Evolutionary conservation across 2,797 vertebrate species (phyloP).

Genomic region (Mormyrus hasselquistii): DNA sequence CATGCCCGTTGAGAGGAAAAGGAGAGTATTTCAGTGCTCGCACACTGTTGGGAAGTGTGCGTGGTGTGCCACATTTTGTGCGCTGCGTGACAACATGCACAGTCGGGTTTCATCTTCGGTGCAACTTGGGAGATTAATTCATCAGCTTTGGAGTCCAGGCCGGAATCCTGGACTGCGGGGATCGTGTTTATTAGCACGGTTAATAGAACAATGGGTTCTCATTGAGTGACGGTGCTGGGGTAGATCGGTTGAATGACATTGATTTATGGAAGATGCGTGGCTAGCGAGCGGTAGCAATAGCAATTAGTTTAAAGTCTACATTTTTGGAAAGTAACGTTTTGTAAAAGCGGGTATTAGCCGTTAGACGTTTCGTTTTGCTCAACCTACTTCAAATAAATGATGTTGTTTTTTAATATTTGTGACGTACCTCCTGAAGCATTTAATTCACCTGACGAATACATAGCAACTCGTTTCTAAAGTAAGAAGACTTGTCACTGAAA

Average conservation of each 20-base stretch:
- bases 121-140: not conserved
- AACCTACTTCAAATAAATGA: not conserved
- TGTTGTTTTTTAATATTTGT: not conserved
- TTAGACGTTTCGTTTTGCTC: not conserved
- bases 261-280: not conserved
- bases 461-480: not conserved
- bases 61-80: not conserved
- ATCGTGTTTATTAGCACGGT: slow-evolving; percentile 6
- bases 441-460: not conserved
- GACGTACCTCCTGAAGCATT: not conserved
- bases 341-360: not conserved
- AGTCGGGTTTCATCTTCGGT: not conserved
- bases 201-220: slow-evolving; percentile 18
- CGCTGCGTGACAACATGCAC: not conserved
- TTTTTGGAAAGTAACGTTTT: not conserved
- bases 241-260: not conserved
- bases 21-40: not conserved
- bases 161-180: not conserved
- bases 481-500: not conserved
- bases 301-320: not conserved
- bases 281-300: not conserved
- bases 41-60: not conserved
- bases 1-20: not conserved
- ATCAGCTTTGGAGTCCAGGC: not conserved
- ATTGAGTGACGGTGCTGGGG: not conserved